These are phyloP conservation scores for Sphinx pinastri DNA, from an alignment of 2,888 invertebrate species.

Conservation along the genomic window DNA sequence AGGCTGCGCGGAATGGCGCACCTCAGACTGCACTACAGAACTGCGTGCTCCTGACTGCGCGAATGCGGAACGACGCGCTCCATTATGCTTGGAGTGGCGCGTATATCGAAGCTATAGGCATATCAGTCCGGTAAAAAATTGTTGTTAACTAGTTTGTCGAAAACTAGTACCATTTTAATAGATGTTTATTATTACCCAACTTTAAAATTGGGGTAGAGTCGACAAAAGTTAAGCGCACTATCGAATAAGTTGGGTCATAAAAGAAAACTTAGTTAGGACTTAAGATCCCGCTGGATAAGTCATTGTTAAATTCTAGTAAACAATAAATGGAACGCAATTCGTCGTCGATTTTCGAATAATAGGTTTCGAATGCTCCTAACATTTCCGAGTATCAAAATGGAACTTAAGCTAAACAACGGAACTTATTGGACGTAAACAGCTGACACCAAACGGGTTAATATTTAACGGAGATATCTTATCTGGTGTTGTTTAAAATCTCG, in stretches of 20 bases:
- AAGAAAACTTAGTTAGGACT: background rate
- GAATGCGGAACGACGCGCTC: no score
- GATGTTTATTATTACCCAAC: no score
- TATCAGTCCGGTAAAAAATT: no score
- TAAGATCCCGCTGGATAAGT: background rate
- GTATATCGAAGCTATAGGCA: no score
- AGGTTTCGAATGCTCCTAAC: background rate
- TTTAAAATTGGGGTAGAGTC: background rate
- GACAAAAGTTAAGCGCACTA: background rate
- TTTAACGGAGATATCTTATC: background rate
- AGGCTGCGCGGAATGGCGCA: no score
- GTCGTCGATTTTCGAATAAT: background rate
- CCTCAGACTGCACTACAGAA: no score
- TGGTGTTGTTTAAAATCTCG: constrained; percentile 41
- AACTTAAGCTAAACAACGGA: background rate
- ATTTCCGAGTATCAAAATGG: background rate
- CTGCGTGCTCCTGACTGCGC: no score
- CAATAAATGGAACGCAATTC: background rate
- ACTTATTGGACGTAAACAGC: background rate
- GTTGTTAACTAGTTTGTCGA: no score
- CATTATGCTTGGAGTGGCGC: no score
- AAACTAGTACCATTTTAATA: no score
- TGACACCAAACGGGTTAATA: constrained; percentile 4
- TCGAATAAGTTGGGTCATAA: background rate
- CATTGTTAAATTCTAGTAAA: background rate